Base-by-base conservation (phyloP, 2,888 invertebrate species). In the Acanthoscelides obtectus region DNA sequence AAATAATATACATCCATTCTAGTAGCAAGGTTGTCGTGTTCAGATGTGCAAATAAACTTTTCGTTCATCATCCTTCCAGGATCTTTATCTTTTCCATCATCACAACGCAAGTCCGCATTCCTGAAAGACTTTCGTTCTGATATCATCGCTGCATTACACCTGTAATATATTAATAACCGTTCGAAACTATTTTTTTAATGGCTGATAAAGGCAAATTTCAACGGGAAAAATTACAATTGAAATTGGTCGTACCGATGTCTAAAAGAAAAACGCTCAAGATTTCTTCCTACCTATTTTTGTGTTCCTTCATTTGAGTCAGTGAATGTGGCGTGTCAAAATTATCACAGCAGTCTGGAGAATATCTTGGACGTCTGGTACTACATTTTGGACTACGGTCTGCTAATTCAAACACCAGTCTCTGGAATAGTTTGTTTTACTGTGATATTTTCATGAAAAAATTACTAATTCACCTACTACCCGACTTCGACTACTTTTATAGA, bases 1-100 rank as follows among this genome's bases (percentile, higher is more conserved):
- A 92, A 92, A 74, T 90, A 90, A 82, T 92, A 92, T 68, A 91
- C 87, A 74, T 91, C 91, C 8, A 90, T 88, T 78, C 86, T 86
- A 22, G 81, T 81, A 45, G 78, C 76, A 21, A 76, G 79, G 45
- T 45, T 45, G 45, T 45, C 45, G 17, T 45, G 6, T 17, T 45
- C 45, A 12, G 45, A 6, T 1, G 45, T 45, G 45, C 45, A 45
- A 45, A 45, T 45, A 17, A 45, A 45, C 45, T 45, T 45, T 45
- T 45, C 45, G 45, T 45, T 45, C 45, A 45, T 45, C 45, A 45
- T 45, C 17, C 45, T 45, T 1, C 45, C 45, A 12, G 45, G 45
- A 45, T 45, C 45, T 45, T 45, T 12, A 45, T 45, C 45, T 4
- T 45, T 45, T 45, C 17, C 45, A 45, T n/a, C n/a, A n/a, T 12